Conservation (phyloP, 1,140 invertebrate genomes). For the Apis dorsata region DNA sequence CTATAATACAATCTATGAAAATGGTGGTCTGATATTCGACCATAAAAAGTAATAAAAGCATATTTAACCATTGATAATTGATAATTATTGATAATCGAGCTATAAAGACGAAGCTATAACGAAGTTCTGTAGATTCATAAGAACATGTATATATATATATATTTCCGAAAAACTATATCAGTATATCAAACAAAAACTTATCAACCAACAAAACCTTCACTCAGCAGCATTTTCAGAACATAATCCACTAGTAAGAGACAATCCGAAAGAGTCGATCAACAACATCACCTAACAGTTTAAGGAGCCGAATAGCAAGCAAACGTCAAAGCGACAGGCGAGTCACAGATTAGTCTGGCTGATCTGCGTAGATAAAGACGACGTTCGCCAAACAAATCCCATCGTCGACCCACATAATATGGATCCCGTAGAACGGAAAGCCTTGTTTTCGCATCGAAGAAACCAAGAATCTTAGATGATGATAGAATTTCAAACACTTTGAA, state of each 20-base stretch:
- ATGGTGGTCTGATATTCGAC: not conserved
- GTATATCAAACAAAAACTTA: not conserved
- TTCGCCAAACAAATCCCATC: conserved; percentile 28
- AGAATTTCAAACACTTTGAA: too few species aligned
- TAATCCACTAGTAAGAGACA: not conserved
- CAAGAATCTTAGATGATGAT: not conserved
- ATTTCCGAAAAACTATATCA: not conserved
- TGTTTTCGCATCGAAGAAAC: not conserved
- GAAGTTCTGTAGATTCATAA: not conserved
- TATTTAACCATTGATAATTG: not conserved
- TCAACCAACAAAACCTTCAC: not conserved
- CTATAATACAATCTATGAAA: not conserved
- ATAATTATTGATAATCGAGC: too few species aligned
- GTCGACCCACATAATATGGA: not conserved
- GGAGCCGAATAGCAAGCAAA: not conserved
- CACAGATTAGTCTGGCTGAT: conserved; percentile 21
- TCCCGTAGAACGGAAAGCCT: not conserved
- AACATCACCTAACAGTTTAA: not conserved
- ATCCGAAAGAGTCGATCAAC: not conserved
- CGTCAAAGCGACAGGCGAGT: not conserved
- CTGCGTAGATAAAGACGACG: conserved; percentile 26
- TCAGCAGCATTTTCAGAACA: not conserved
- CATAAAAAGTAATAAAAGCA: not conserved
- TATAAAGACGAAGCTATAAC: not conserved
- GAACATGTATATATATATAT: not conserved